These are phyloP conservation scores for Autographa gamma DNA, from an alignment of 2,888 invertebrate species.

Conservation along the genomic window DNA sequence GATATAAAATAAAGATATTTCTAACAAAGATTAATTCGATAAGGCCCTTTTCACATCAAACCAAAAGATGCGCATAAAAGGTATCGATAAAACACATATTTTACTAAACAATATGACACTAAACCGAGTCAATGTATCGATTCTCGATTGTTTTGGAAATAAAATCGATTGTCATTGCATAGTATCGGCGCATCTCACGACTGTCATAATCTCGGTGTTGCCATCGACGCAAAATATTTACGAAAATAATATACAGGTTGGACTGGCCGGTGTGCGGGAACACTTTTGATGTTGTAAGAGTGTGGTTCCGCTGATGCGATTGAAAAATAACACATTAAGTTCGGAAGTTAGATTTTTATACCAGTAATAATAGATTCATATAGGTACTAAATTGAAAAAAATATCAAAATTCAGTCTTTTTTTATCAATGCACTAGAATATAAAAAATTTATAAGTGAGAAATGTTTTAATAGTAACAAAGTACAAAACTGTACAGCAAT, in stretches of 20 bases:
- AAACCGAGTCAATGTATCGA: constrained; percentile 62
- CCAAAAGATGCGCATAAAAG: constrained; percentile 51
- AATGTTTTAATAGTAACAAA: too few relatives aligned
- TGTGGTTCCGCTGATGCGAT: constrained; percentile 58
- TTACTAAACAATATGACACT: constrained; percentile 59
- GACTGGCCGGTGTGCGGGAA: constrained; percentile 66
- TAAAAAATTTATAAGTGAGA: too few relatives aligned
- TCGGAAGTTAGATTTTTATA: too few relatives aligned
- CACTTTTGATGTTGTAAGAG: constrained; percentile 75
- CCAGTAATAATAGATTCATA: too few relatives aligned
- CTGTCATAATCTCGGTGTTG: constrained; percentile 62
- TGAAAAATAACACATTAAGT: too few relatives aligned
- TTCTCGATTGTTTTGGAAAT: constrained; percentile 71
- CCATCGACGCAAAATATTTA: constrained; percentile 84
- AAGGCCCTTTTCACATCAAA: constrained; percentile 42
- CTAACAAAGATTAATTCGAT: constrained; percentile 38
- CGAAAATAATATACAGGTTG: constrained; percentile 72
- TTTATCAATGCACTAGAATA: too few relatives aligned
- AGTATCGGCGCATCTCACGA: constrained; percentile 75
- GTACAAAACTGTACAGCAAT: too few relatives aligned
- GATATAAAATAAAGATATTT: constrained; percentile 19
- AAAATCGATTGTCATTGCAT: constrained; percentile 73
- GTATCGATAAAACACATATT: constrained; percentile 55
- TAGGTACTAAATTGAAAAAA: too few relatives aligned
- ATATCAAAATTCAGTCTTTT: too few relatives aligned